These are phyloP conservation scores for Tiphia femorata DNA, from an alignment of 2,888 invertebrate species.

Conservation along the genomic window DNA sequence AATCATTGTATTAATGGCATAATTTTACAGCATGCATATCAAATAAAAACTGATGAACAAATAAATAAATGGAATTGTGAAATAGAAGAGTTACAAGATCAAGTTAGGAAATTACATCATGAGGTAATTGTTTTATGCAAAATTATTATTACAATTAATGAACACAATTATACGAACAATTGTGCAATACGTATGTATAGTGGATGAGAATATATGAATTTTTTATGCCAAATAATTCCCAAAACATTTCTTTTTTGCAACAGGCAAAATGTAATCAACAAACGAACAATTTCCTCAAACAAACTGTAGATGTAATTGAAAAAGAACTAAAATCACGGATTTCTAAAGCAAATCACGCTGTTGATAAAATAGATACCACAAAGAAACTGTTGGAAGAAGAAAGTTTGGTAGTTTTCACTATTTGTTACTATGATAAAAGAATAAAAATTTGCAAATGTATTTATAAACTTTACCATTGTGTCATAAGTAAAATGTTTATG, in stretches of 20 bases:
- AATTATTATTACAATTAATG: conserved; percentile 1
- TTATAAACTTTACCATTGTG: no score
- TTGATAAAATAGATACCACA: conserved; percentile 44
- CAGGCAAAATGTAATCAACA: conserved; percentile 53
- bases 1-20: neutral
- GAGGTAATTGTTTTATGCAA: conserved; percentile 39
- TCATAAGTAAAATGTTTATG: no score
- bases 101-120: conserved; percentile 48
- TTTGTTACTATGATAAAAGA: no score
- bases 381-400: conserved; percentile 51
- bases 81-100: conserved; percentile 45
- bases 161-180: neutral
- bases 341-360: conserved; percentile 44
- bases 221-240: neutral
- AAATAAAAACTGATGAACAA: conserved; percentile 35
- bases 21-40: conserved; percentile 33
- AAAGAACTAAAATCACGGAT: conserved; percentile 41
- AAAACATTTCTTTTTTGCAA: conserved; percentile 6
- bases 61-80: conserved; percentile 39
- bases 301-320: conserved; percentile 48
- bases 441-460: no score
- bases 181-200: neutral
- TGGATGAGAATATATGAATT: no score
- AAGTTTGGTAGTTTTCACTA: no score
- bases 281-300: conserved; percentile 44